Evolutionary conservation across 2,888 invertebrate species (phyloP), one percentile per base, ranked within the genome.

Genomic region (Melinaea marsaeus): DNA sequence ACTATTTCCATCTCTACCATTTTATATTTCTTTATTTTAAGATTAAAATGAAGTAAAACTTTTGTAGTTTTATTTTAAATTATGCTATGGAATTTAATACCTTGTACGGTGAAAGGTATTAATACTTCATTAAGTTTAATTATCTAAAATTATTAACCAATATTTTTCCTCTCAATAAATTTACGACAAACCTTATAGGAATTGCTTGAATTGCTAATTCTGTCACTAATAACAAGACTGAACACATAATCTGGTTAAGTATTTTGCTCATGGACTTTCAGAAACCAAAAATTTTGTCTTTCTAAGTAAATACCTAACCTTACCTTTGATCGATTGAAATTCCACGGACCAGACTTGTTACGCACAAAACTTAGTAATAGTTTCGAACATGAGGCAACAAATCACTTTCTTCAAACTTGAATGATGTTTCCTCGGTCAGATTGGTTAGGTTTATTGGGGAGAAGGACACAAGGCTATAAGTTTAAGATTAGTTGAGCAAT

Each of bases 291-390:
- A 47, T 58, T 61, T 22, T 48, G 22, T 48, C 57, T 54, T 54
- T 37, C 5, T 46, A 58, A 57, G 59, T 60, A 55, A 64, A 63
- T 32, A 11, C 6, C 42, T 55, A 66, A 33, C 59, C 57, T 22
- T 22, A 32, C 51, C 13, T 54, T 47, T 48, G 42, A 46, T 47
- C 48, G 32, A 58, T 66, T 63, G 58, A 57, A 59, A 66, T 66
- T 63, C 63, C 35, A 32, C 55, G 13, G 22, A 63, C 57, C 58
- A 54, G 62, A 62, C 34, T 61, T 47, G 35, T 55, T 37, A 9
- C 57, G 32, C 48, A 35, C 34, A 62, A 60, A 64, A 60, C 60
- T 58, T 60, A 64, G 45, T 64, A 64, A 64, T 55, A 61, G 64
- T 55, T 64, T 63, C 47, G 54, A 54, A 42, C 51, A 51, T 51